Percentiles rank a stretch among this genome's conserved stretches.
Evolutionary conservation across 2,797 vertebrate genomes (phyloP).

Genomic region (Amblyraja radiata): DNA sequence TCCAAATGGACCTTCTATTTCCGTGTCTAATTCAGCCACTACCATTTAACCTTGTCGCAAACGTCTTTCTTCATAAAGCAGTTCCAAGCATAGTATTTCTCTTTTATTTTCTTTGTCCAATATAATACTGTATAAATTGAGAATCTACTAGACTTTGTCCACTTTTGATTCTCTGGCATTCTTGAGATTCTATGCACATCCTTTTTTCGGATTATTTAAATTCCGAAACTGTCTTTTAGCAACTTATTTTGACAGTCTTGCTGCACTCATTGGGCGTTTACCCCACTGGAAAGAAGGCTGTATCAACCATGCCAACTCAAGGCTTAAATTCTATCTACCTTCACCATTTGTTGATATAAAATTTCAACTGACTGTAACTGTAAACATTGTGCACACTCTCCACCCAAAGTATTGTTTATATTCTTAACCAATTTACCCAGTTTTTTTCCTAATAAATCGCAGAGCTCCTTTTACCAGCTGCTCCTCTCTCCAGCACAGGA

Average conservation of each 20-base stretch:
- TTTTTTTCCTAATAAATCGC: constrained; percentile 33
- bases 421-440: constrained; percentile 32
- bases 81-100: neutral
- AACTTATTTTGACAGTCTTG: neutral
- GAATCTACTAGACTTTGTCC: neutral
- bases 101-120: neutral
- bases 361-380: constrained; percentile 34
- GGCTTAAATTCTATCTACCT: neutral
- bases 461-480: constrained; percentile 35
- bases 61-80: neutral
- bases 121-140: neutral
- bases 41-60: neutral
- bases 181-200: no score
- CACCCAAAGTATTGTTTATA: constrained; percentile 34
- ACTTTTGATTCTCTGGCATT: constrained; percentile 17
- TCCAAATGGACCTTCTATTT: neutral
- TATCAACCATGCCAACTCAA: constrained; percentile 17
- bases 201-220: neutral
- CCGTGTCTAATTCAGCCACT: neutral
- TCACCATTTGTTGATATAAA: constrained; percentile 26
- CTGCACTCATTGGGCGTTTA: constrained; percentile 11
- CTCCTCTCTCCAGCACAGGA: constrained; percentile 35
- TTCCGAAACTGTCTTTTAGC: neutral
- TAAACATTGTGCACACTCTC: constrained; percentile 33
- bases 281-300: neutral